Evolutionary conservation across 2,888 invertebrate genomes (phyloP), one percentile per base, ranked within the genome.

Genomic region (Acleris emargana): DNA sequence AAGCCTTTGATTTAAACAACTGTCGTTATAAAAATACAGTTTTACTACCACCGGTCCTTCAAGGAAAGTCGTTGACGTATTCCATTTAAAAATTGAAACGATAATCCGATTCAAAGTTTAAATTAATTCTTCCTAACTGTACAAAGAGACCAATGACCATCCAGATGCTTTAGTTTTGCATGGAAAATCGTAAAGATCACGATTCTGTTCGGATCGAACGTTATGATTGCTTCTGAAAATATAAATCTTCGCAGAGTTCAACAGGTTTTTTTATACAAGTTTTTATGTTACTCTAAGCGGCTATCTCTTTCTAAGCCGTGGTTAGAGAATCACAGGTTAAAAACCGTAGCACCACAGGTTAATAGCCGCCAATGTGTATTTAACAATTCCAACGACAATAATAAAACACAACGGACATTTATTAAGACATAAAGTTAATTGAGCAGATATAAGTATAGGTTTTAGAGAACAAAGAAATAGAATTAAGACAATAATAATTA

Each of bases 131-230:
- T 60, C 51, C 20, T 66, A 66, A 66, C 64, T 55, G 64, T 60
- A 62, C 54, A 55, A 60, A 50, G 61, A 66, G 66, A 50, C 59
- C 61, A 66, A 51, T 57, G 66, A 61, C 66, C 66, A 66, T 20
- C 54, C 32, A 38, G 54, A 55, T 64, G 66, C 55, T 61, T 59
- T 54, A 66, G 52, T 61, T 66, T 66, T 61, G 60, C 60, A 52
- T 57, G 66, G 49, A 52, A 66, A 57, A 45, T 66, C 64, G 60
- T 61, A 66, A 61, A 66, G 66, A 61, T 61, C 66, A 66, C 57
- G 61, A 61, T 52, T 66, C 22, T 61, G 32, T 18, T 45, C 66
- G 66, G 38, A 13, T 18, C 11, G 18, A 20, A n/a, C 43, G 17
- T 57, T 53, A 58, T 49, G 54, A 42, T 20, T 28, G 9, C n/a